Evolutionary conservation across 2,888 invertebrate genomes (phyloP).

Genomic region (Leptogaster cylindrica): DNA sequence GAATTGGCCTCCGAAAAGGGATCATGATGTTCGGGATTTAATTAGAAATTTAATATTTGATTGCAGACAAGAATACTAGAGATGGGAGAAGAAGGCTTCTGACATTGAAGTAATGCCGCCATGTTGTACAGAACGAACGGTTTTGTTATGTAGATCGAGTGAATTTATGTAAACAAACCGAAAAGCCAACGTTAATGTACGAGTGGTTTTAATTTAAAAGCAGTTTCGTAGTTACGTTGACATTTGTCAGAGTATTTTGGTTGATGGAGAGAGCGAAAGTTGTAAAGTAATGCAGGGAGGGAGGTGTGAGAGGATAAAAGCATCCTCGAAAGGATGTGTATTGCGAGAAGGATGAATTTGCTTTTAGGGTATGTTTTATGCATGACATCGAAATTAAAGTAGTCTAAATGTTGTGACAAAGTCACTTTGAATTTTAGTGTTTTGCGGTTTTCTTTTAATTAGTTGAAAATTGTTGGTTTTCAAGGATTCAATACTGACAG

Average conservation of each 20-base stretch:
- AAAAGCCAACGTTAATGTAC: slow-evolving; percentile 23
- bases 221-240: slow-evolving; percentile 21
- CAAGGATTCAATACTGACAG: neutral
- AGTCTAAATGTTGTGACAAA: slow-evolving; percentile 28
- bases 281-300: neutral
- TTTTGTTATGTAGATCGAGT: neutral
- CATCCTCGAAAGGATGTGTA: no score
- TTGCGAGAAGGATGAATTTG: neutral
- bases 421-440: slow-evolving; percentile 24
- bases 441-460: slow-evolving; percentile 29
- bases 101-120: no score
- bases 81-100: neutral
- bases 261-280: neutral
- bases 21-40: slow-evolving; percentile 20
- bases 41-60: slow-evolving; percentile 38
- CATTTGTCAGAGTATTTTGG: slow-evolving; percentile 8
- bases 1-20: no score
- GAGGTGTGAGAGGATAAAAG: no score
- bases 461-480: no score
- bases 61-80: neutral
- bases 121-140: neutral
- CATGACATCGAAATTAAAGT: slow-evolving; percentile 24
- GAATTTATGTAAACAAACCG: slow-evolving; percentile 19
- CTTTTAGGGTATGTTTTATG: slow-evolving; percentile 20
- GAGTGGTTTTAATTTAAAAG: slow-evolving; percentile 17